phyloP scores from a whole-genome alignment of 1,140 invertebrate genomes.

The Microvelia longipes region DNA sequence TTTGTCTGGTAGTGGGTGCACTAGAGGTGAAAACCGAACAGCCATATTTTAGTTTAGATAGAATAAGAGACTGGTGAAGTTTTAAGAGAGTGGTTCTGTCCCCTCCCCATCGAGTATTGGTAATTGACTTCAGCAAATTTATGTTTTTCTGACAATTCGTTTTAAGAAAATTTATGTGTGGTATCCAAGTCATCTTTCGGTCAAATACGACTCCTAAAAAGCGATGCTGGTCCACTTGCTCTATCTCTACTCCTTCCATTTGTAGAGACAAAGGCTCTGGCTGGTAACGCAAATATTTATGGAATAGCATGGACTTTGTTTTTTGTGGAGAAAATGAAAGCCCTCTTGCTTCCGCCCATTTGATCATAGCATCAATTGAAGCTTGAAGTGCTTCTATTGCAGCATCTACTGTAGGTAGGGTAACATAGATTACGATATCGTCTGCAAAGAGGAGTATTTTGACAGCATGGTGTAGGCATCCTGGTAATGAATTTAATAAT shows the following conservation, averaged over 20 bases:
- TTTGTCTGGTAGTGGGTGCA: background rate
- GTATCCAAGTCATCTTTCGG: background rate
- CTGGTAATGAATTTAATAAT: background rate
- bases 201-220: background rate
- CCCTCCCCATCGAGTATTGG: background rate
- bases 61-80: background rate
- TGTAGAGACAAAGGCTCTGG: too few species aligned
- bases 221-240: background rate
- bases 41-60: background rate
- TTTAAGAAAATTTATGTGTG: background rate
- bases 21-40: background rate
- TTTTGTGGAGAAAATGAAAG: background rate
- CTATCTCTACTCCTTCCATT: too few species aligned
- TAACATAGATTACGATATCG: background rate
- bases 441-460: background rate
- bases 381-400: background rate
- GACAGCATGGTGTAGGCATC: background rate
- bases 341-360: background rate
- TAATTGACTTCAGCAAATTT: background rate
- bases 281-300: background rate
- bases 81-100: background rate
- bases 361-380: background rate
- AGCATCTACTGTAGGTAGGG: background rate
- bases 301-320: background rate
- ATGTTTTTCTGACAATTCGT: background rate